Base-by-base conservation (phyloP, 2,113 vertebrate genomes). In the Bucco capensis region DNA sequence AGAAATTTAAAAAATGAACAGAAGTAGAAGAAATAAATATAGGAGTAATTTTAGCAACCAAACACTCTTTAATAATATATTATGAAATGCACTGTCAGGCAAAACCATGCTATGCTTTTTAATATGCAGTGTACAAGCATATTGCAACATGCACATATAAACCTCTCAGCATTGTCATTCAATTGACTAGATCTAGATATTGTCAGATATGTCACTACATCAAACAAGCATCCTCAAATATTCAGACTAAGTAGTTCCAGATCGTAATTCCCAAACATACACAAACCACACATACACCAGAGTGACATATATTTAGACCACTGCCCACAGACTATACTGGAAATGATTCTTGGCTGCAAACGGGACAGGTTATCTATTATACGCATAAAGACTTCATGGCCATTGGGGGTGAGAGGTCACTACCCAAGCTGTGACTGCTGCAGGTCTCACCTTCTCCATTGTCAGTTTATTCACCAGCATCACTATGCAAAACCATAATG, bases 361-460 rank as follows among this genome's bases (percentile, higher is more conserved):
- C 76, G 33, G 71, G 44, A 53, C 7, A 5, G 3, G 8, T 57
- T 70, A 44, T 13, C 40, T 4, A 5, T n/a, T 19, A 28, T 8
- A 46, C 0, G 4, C 19, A 57, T 25, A 10, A 12, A 24, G 33
- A 30, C 18, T 31, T 44, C 35, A 27, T 0, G 1, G 46, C 14
- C 27, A 11, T 12, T 21, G 13, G 3, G 51, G 22, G 8, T 35
- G 30, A 8, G 31, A 77, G 13, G 35, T 44, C 35, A 25, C 47
- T 46, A 18, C 56, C 56, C 56, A 53, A 51, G 61, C 49, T 64
- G 72, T 72, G 70, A 10, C 47, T 54, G 35, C 54, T 58, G 51
- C 35, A 42, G 23, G 19, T 78, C 72, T 53, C 64, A 30, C 31
- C 23, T 21, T 83, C 75, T 60, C 70, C 46, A 8, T 37, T 44